A percentile compares a stretch with the other conserved stretches of the same genome.
phyloP scores from a whole-genome alignment of 1,140 invertebrate genomes.

The Leptopilina clavipes region DNA sequence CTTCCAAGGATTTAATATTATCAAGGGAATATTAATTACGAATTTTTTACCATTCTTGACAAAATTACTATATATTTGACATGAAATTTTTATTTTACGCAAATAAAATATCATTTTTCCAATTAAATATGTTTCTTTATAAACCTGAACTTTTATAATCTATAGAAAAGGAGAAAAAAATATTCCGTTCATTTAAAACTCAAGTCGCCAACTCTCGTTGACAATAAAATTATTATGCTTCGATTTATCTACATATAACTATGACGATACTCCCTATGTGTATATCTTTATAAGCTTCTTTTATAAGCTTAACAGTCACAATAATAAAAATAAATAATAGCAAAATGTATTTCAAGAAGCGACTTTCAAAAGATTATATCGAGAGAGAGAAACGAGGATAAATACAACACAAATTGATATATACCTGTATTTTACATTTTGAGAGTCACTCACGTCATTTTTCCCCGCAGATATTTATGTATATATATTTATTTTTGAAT shows the following conservation, averaged over 20 bases:
- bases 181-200: background rate
- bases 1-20: background rate
- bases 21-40: slow-evolving; percentile 20
- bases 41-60: background rate
- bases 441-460: too few relatives aligned
- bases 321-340: background rate
- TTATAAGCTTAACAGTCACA: background rate
- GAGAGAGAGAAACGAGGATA: background rate
- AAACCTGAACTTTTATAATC: background rate
- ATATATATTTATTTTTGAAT: background rate
- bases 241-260: slow-evolving; percentile 8
- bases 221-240: slow-evolving; percentile 1
- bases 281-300: background rate
- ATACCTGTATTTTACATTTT: too few relatives aligned
- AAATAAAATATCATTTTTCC: background rate
- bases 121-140: background rate
- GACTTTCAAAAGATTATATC: background rate
- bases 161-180: background rate
- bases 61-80: too few relatives aligned
- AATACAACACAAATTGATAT: too few relatives aligned
- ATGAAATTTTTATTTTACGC: background rate
- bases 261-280: background rate
- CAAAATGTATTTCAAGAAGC: background rate
- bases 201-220: background rate
- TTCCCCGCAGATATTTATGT: too few relatives aligned